Percentiles rank a stretch among this genome's conserved stretches.
Evolutionary conservation across 2,797 vertebrate species (phyloP).

Genomic region (Catharus ustulatus): DNA sequence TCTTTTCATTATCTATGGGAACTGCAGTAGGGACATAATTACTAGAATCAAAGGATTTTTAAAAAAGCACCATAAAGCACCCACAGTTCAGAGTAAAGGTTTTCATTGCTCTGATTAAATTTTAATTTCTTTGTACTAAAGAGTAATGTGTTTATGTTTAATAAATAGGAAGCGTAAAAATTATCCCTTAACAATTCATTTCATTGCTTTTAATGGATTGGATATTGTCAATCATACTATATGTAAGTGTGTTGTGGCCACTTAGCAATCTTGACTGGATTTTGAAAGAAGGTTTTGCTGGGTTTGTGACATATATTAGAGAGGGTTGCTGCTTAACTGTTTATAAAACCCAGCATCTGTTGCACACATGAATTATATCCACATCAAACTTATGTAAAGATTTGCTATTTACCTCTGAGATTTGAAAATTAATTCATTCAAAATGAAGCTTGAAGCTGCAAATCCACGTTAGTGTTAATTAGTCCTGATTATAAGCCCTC

Average conservation of each 20-base stretch:
- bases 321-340: background rate
- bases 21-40: background rate
- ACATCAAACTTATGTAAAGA: background rate
- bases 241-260: background rate
- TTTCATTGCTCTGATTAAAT: constrained; percentile 32
- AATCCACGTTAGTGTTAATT: background rate
- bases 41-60: background rate
- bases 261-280: constrained; percentile 27
- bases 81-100: background rate
- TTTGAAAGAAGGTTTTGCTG: constrained; percentile 19
- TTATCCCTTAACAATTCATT: constrained; percentile 39
- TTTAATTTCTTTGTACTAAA: constrained; percentile 55
- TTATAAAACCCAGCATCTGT: background rate
- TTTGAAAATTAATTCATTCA: background rate
- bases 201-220: constrained; percentile 32
- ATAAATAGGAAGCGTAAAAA: constrained; percentile 57
- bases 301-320: background rate
- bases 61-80: background rate
- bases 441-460: background rate
- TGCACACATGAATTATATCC: constrained; percentile 7
- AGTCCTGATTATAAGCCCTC: background rate
- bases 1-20: background rate
- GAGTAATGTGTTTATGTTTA: constrained; percentile 42
- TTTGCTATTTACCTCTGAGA: background rate
- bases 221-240: constrained; percentile 16